A percentile compares a stretch with the other conserved stretches of the same genome.
Conservation (phyloP, 1,140 invertebrate species). For the Antheraea mylitta region DNA sequence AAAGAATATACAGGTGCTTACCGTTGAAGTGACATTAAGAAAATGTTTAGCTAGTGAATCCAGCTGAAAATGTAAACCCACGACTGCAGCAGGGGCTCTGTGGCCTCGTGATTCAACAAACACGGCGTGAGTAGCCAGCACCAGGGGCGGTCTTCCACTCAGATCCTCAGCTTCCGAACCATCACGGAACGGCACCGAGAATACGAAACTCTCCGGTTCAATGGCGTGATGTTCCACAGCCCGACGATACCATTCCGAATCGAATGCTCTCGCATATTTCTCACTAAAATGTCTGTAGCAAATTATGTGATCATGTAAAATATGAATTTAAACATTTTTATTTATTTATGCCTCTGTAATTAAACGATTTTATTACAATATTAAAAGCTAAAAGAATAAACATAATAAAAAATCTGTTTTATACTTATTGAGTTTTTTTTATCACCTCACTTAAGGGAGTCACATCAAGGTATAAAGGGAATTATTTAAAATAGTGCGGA, state of each 20-base stretch:
- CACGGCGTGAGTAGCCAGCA: conserved; percentile 94
- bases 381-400: too few species aligned
- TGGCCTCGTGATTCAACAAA: conserved; percentile 92
- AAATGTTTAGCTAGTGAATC: conserved; percentile 89
- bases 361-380: too few species aligned
- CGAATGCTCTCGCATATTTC: conserved; percentile 89
- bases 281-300: conserved; percentile 88
- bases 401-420: too few species aligned
- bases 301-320: neutral
- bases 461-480: too few species aligned
- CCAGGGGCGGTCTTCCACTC: conserved; percentile 82
- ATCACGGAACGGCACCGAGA: conserved; percentile 92
- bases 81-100: conserved; percentile 92
- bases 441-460: too few species aligned
- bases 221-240: conserved; percentile 94
- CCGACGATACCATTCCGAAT: conserved; percentile 94
- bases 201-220: conserved; percentile 94
- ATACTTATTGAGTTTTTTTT: too few species aligned
- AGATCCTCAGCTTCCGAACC: conserved; percentile 68
- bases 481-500: too few species aligned
- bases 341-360: neutral
- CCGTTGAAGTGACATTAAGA: conserved; percentile 90
- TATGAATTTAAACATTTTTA: neutral
- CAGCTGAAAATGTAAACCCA: conserved; percentile 92
- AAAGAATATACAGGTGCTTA: conserved; percentile 68